Conservation (phyloP, 2,797 vertebrate species). For the Coilia nasus region DNA sequence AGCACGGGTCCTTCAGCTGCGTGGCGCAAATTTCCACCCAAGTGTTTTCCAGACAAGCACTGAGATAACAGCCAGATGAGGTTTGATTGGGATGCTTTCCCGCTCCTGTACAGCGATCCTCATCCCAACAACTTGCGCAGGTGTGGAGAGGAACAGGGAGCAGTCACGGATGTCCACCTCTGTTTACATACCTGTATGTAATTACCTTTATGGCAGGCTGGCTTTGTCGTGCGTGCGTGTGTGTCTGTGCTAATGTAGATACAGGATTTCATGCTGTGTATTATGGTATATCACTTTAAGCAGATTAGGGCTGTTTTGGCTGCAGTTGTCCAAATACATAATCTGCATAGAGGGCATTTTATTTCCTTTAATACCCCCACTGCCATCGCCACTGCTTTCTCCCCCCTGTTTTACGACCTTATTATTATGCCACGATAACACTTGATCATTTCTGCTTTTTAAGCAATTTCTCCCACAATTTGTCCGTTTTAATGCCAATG, state of each 20-base stretch:
- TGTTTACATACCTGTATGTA: not conserved
- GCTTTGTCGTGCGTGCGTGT: not conserved
- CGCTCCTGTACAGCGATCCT: not conserved
- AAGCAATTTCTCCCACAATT: too few species aligned
- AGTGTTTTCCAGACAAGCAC: not conserved
- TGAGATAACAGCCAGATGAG: slow-evolving; percentile 2
- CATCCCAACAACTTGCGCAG: not conserved
- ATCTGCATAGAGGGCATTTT: slow-evolving; percentile 61
- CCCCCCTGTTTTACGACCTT: not conserved
- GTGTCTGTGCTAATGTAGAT: slow-evolving; percentile 15
- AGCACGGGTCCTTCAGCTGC: not conserved
- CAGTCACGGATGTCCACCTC: not conserved
- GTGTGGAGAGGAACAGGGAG: not conserved
- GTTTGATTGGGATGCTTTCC: not conserved
- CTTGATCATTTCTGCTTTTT: not conserved
- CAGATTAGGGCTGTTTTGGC: slow-evolving; percentile 61
- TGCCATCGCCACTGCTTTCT: not conserved
- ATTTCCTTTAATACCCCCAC: not conserved
- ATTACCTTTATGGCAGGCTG: not conserved
- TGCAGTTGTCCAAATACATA: slow-evolving; percentile 60
- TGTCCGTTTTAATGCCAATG: not conserved
- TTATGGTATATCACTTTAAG: slow-evolving; percentile 52
- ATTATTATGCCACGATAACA: not conserved
- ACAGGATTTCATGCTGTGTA: not conserved
- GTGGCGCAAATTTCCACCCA: not conserved